Evolutionary conservation across 2,888 invertebrate species (phyloP).

Genomic region (Troides aeacus): DNA sequence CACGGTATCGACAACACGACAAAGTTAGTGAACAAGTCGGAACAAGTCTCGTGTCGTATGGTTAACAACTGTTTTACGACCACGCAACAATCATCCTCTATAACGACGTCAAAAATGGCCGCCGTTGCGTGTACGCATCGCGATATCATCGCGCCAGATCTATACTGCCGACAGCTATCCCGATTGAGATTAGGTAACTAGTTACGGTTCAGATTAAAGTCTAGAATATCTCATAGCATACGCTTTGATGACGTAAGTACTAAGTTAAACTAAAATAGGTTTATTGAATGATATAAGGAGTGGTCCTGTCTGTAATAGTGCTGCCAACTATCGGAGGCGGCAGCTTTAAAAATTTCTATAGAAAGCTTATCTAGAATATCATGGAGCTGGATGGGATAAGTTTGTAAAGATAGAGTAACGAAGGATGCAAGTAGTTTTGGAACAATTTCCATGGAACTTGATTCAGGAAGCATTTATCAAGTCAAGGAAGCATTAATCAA

Average conservation of each 20-base stretch:
- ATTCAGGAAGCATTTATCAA: too few species aligned
- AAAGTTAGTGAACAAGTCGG: constrained; percentile 8
- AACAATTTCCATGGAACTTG: too few species aligned
- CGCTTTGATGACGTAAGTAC: constrained; percentile 5
- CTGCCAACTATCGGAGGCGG: background rate
- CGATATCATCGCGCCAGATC: constrained; percentile 35
- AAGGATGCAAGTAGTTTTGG: too few species aligned
- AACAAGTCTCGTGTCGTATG: constrained; percentile 15
- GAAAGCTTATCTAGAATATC: too few species aligned
- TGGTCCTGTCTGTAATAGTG: background rate
- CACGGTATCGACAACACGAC: too few species aligned
- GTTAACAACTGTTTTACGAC: constrained; percentile 18
- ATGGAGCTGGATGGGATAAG: too few species aligned
- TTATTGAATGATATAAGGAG: constrained; percentile 1
- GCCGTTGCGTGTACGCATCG: constrained; percentile 36
- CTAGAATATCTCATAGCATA: constrained; percentile 18
- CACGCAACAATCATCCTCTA: constrained; percentile 21
- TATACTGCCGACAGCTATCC: constrained; percentile 36
- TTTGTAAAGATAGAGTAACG: too few species aligned
- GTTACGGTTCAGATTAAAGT: constrained; percentile 19
- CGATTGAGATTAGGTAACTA: constrained; percentile 23
- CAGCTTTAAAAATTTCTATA: too few species aligned
- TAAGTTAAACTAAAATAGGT: constrained; percentile 7
- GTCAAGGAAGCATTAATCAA: too few species aligned
- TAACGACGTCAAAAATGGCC: constrained; percentile 31